These are phyloP conservation scores for Hemibates koningsi DNA, from an alignment of 2,113 vertebrate genomes.

Conservation along the genomic window DNA sequence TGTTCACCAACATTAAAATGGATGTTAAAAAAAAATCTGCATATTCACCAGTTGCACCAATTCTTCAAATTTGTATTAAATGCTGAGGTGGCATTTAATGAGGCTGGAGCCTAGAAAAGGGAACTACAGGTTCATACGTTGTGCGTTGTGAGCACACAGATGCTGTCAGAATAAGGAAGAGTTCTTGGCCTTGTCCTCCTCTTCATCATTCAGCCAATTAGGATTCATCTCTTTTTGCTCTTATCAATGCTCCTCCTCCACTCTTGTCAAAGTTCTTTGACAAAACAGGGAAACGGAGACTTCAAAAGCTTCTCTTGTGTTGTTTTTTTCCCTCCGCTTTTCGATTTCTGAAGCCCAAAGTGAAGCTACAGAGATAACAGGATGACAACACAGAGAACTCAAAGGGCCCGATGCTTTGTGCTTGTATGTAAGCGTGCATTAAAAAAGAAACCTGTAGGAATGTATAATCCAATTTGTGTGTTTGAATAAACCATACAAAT, in stretches of 20 bases:
- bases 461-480: not conserved
- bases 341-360: slow-evolving; percentile 23
- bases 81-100: not conserved
- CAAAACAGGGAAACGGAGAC: slow-evolving; percentile 45
- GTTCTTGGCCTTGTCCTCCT: slow-evolving; percentile 1
- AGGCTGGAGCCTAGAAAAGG: not conserved
- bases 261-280: slow-evolving; percentile 45
- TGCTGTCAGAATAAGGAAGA: not conserved
- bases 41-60: not conserved
- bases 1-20: not conserved
- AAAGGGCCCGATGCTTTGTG: not conserved
- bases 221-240: slow-evolving; percentile 34
- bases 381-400: slow-evolving; percentile 43
- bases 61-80: not conserved
- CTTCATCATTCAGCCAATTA: slow-evolving; percentile 47
- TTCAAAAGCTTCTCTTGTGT: slow-evolving; percentile 55
- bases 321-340: not conserved
- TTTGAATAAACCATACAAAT: not conserved
- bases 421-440: not conserved
- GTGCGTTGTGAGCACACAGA: not conserved
- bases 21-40: not conserved
- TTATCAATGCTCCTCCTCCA: slow-evolving; percentile 40
- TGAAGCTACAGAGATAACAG: slow-evolving; percentile 49
- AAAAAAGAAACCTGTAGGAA: not conserved
- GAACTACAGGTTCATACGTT: not conserved